Conservation (phyloP, 2,113 vertebrate genomes). For the Chionodraco myersi region DNA sequence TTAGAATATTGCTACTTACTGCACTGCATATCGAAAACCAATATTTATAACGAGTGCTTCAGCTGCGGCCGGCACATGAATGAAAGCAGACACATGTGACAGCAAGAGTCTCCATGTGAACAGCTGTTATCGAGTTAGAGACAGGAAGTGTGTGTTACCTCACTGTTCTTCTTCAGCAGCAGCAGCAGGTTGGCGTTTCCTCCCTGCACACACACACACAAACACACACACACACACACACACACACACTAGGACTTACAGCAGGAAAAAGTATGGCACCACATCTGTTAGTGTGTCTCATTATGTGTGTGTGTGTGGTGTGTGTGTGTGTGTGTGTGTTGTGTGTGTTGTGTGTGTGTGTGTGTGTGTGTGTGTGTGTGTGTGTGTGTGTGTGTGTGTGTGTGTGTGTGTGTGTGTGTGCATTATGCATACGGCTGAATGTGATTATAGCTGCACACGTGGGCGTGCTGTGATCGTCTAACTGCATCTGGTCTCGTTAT, state of each 20-base stretch:
- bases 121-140: slow-evolving; percentile 30
- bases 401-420: background rate
- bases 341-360: background rate
- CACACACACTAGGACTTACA: slow-evolving; percentile 27
- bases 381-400: background rate
- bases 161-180: slow-evolving; percentile 93
- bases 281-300: background rate
- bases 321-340: no score
- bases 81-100: slow-evolving; percentile 8
- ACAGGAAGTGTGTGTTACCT: slow-evolving; percentile 85
- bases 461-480: no score
- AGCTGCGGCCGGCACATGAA: background rate
- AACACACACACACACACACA: slow-evolving; percentile 65
- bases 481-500: no score
- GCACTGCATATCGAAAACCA: background rate
- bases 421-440: slow-evolving; percentile 1
- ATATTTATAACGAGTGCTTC: background rate
- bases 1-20: background rate
- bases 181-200: slow-evolving; percentile 91
- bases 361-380: background rate
- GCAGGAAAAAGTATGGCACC: background rate
- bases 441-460: background rate
- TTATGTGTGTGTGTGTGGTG: background rate
- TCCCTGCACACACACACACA: slow-evolving; percentile 84
- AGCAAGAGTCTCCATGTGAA: slow-evolving; percentile 58